Percentiles rank a stretch among this genome's conserved stretches.
These are phyloP conservation scores for Drosophila novamexicana DNA, from an alignment of 1,140 invertebrate species.

Conservation along the genomic window DNA sequence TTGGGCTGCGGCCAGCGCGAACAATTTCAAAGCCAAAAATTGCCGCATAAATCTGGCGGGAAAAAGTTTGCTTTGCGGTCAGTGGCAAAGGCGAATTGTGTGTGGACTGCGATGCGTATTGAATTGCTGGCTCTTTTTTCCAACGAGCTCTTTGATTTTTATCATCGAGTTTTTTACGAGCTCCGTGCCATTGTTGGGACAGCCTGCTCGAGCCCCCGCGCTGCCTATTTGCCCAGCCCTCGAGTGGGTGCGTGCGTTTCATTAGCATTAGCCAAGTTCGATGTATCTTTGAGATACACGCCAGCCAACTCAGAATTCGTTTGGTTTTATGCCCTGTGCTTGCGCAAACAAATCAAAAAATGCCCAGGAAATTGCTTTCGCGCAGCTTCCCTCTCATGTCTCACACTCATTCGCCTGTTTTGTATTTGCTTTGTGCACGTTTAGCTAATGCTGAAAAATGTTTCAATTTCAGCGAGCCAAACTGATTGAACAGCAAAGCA, in stretches of 20 bases:
- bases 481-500: too few species aligned
- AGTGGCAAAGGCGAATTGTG: slow-evolving; percentile 36
- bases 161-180: slow-evolving; percentile 60
- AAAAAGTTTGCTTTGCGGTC: slow-evolving; percentile 68
- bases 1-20: slow-evolving; percentile 15
- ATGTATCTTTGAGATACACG: slow-evolving; percentile 63
- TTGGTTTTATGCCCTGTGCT: slow-evolving; percentile 30
- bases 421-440: slow-evolving; percentile 36
- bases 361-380: slow-evolving; percentile 69
- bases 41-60: slow-evolving; percentile 68
- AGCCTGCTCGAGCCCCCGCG: not conserved
- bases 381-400: not conserved
- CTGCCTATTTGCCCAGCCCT: slow-evolving; percentile 59
- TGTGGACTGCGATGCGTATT: slow-evolving; percentile 6
- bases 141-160: slow-evolving; percentile 60
- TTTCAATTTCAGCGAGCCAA: slow-evolving; percentile 42
- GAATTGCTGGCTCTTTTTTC: slow-evolving; percentile 38
- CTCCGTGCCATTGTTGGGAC: slow-evolving; percentile 57
- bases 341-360: slow-evolving; percentile 64
- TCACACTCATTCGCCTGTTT: not conserved
- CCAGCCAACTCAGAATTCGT: slow-evolving; percentile 25
- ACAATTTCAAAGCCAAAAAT: slow-evolving; percentile 76
- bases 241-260: slow-evolving; percentile 59
- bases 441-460: not conserved
- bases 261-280: slow-evolving; percentile 55